Evolutionary conservation across 2,113 vertebrate species (phyloP), one percentile per base, ranked within the genome.

Genomic region (Penelope pileata): DNA sequence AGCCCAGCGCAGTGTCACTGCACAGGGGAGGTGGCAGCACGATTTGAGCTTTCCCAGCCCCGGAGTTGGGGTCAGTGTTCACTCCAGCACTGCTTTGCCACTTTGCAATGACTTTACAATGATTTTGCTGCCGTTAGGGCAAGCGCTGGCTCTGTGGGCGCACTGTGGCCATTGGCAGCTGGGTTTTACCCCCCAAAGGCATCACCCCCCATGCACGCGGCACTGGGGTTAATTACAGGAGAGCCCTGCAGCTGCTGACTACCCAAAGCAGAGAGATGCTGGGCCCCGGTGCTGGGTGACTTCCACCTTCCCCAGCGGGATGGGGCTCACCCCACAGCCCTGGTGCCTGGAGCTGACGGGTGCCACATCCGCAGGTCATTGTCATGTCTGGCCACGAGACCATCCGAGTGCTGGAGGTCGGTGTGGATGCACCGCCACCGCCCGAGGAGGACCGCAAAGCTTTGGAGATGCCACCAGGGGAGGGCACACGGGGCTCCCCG

Each of bases 361-460:
- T 1, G 0, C 48, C 19, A 0, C 75, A 0, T 64, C 77, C 81
- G 22, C 97, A 99, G 99, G 99, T 99, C 77, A 99, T 99, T 88
- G 99, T 99, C 96, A 99, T 99, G 99, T 99, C 99, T 60, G 94
- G 99, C 91, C 99, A 99, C 13, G 99, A 99, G 97, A 99, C 99
- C 36, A 99, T 99, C 96, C 98, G 99, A 8, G 99, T 99, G 84
- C 97, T 99, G 69, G 99, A 99, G 95, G 99, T 99, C 16, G 99
- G 99, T 23, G 99, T 99, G 38, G 99, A 99, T 8, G 72, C 98
- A 5, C 96, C 98, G 40, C 93, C 98, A 50, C 98, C 98, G 0
- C 91, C 98, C 7, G 98, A 98, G 24, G 96, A 96, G 59, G 90
- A 98, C 74, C 97, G 64, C 63, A 99, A 98, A 96, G 40, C 88